Conservation (phyloP, 2,113 vertebrate genomes). For the Myrmecobius fasciatus region DNA sequence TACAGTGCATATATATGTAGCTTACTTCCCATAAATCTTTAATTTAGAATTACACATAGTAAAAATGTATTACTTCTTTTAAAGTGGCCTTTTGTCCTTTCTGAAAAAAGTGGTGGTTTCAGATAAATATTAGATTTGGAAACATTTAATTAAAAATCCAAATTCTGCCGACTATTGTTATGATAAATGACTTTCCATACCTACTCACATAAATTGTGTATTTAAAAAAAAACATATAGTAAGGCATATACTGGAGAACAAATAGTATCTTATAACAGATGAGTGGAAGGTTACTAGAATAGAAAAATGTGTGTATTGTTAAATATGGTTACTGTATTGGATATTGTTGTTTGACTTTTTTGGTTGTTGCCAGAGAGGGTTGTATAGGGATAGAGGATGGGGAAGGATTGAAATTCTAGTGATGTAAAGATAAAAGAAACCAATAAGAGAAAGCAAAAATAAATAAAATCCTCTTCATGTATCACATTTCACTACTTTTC, state of each 20-base stretch:
- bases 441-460: neutral
- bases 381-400: neutral
- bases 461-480: neutral
- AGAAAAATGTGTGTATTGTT: neutral
- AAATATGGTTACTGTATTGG: neutral
- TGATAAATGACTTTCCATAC: constrained; percentile 30
- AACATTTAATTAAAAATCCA: constrained; percentile 54
- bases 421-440: neutral
- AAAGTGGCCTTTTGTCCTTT: constrained; percentile 38
- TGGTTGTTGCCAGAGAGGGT: neutral
- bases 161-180: constrained; percentile 9
- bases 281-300: neutral
- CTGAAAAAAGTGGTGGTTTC: constrained; percentile 40
- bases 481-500: constrained; percentile 1
- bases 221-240: neutral
- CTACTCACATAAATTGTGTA: neutral
- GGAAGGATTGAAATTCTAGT: neutral
- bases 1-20: neutral
- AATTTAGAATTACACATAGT: constrained; percentile 28
- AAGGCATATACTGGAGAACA: neutral
- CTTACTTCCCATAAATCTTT: neutral
- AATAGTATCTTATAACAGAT: neutral
- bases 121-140: constrained; percentile 49
- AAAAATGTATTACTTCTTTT: neutral
- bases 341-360: neutral